These are phyloP conservation scores for Drosophila algonquin DNA, from an alignment of 2,888 invertebrate species.

Conservation along the genomic window DNA sequence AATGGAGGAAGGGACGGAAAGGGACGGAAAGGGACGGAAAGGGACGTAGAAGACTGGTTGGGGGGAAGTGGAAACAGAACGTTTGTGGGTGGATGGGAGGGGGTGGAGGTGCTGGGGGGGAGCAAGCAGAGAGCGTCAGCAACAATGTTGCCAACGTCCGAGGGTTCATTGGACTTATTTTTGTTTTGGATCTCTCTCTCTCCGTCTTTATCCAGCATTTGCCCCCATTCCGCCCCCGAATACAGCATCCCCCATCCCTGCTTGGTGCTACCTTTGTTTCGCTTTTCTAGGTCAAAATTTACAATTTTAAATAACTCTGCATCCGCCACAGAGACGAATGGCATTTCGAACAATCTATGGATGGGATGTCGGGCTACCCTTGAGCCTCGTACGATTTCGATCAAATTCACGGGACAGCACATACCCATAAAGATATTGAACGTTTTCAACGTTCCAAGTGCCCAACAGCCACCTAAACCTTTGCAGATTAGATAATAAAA, in stretches of 20 bases:
- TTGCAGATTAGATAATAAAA: too few relatives aligned
- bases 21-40: too few relatives aligned
- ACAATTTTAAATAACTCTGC: conserved; percentile 34
- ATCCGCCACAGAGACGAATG: conserved; percentile 1
- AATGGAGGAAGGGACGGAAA: conserved; percentile 3
- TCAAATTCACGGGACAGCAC: background rate
- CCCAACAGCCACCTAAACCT: too few relatives aligned
- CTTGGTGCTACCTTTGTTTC: conserved; percentile 23
- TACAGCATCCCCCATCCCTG: background rate
- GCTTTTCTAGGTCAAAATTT: conserved; percentile 62
- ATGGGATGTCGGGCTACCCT: background rate
- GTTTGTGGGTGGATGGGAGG: background rate
- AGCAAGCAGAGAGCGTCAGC: background rate
- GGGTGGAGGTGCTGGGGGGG: background rate
- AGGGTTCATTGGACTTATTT: conserved; percentile 72
- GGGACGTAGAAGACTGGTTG: background rate
- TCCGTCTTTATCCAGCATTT: conserved; percentile 26
- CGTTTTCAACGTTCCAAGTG: too few relatives aligned
- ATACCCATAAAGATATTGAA: too few relatives aligned
- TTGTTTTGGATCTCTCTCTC: conserved; percentile 18
- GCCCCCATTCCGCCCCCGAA: conserved; percentile 21
- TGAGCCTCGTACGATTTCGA: background rate
- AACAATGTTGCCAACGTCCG: conserved; percentile 39
- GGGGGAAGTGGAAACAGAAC: background rate
- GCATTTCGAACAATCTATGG: background rate